Evolutionary conservation across 2,888 invertebrate species (phyloP).

Genomic region (Isoperla grammatica): DNA sequence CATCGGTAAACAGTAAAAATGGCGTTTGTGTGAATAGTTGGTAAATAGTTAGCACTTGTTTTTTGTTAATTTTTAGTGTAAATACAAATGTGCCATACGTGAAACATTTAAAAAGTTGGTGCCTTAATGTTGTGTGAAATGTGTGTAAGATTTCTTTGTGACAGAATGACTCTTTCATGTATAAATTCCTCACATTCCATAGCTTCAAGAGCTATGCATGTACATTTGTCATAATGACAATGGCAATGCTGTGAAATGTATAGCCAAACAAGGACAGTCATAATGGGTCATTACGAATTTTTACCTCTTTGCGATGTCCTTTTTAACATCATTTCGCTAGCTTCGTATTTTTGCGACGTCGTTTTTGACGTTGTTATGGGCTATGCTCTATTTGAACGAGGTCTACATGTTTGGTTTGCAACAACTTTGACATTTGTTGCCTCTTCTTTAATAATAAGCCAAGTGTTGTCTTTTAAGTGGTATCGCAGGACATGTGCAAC

Average conservation of each 20-base stretch:
- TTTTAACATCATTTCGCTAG: slow-evolving; percentile 85
- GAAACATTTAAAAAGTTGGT: background rate
- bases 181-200: slow-evolving; percentile 15
- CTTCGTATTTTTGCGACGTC: slow-evolving; percentile 86
- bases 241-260: slow-evolving; percentile 5
- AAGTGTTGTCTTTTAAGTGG: slow-evolving; percentile 71
- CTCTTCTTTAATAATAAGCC: slow-evolving; percentile 67
- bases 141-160: no score
- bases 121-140: no score
- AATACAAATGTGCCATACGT: background rate
- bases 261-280: background rate
- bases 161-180: background rate
- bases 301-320: slow-evolving; percentile 86
- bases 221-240: slow-evolving; percentile 18
- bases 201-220: background rate
- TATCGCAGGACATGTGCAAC: slow-evolving; percentile 48
- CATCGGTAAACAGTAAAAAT: background rate
- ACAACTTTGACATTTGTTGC: slow-evolving; percentile 65
- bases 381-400: slow-evolving; percentile 70
- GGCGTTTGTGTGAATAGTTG: background rate
- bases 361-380: slow-evolving; percentile 84
- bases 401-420: slow-evolving; percentile 58
- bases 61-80: background rate
- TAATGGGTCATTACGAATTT: slow-evolving; percentile 65
- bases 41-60: background rate